Evolutionary conservation across 1,140 invertebrate species (phyloP), one percentile per base, ranked within the genome.

Genomic region (Lepidotrigona ventralis): DNA sequence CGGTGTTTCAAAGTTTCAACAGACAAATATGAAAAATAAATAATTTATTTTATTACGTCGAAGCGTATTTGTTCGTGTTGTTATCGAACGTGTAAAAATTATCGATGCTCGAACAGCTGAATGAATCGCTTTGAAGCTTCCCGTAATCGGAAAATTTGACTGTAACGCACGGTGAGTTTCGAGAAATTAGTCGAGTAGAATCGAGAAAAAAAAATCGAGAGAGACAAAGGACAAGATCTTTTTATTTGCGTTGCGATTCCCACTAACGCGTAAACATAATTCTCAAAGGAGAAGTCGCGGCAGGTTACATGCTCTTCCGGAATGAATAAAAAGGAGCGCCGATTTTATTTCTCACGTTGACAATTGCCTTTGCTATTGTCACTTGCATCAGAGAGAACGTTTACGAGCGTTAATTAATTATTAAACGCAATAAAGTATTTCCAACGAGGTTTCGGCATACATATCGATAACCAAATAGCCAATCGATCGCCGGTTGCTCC

Each of bases 401-500:
- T 33, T 33, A 46, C 39, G 39, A 46, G 39, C 9, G 39, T 46
- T 46, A 46, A 46, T 46, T 46, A 46, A 46, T 46, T 14, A 60
- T 60, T 60, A 39, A 39, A 68, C 4, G 26, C 3, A 39, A 39
- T 68, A 19, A 68, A 68, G 29, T 39, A 69, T 77, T 29, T 78
- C 26, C 26, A 4, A 66, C 1, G 54, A 29, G 69, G 23, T 72
- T 72, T 60, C 17, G 15, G 19, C 9, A 33, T 66, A 54, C 51
- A 19, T 66, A 75, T 81, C 60, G 79, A 74, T 74, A 39, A 66
- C 15, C 29, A 26, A 75, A 81, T 75, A 29, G 29, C 12, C 46
- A 75, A 81, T 66, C 60, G 71, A 81, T 74, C 58, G 58, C 12
- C 29, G 79, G 78, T 72, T 15, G 58, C 69, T 46, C 21, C 56